phyloP scores from a whole-genome alignment of 37 sponge, comb jelly and placozoan genomes.

The Agelas oroides region DNA sequence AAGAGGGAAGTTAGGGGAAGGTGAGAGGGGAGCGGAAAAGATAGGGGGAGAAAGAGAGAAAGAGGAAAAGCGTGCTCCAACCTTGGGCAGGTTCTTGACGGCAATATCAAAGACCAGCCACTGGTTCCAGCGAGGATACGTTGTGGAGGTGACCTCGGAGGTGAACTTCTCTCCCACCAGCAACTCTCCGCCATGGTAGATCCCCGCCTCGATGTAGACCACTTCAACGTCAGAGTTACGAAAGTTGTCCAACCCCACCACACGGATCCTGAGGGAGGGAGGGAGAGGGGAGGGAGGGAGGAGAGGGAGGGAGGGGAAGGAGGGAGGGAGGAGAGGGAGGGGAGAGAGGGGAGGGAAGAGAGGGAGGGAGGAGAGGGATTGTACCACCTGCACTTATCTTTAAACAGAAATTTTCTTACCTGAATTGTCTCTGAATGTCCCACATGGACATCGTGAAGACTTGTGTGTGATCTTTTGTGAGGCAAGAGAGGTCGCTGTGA shows the following conservation, averaged over 20 bases:
- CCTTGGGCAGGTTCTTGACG: conserved; percentile 88
- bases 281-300: neutral
- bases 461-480: conserved; percentile 81
- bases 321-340: neutral
- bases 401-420: no score
- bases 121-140: conserved; percentile 88
- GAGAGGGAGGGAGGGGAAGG: neutral
- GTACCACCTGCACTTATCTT: no score
- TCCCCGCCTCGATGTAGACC: conserved; percentile 76
- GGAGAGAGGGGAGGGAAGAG: neutral
- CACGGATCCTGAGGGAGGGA: conserved; percentile 47
- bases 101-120: conserved; percentile 83
- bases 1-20: no score
- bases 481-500: conserved; percentile 83
- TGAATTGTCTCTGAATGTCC: conserved; percentile 85
- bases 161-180: conserved; percentile 56
- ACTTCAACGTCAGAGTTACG: conserved; percentile 29
- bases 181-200: conserved; percentile 88
- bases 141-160: conserved; percentile 24
- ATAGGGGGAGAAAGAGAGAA: no score
- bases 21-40: no score
- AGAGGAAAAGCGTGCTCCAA: no score
- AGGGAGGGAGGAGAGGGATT: no score
- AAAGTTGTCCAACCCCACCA: conserved; percentile 82
- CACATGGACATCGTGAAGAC: conserved; percentile 88